Evolutionary conservation across 92 coral and sea anemone genomes (phyloP).

Genomic region (Desmophyllum pertusum): DNA sequence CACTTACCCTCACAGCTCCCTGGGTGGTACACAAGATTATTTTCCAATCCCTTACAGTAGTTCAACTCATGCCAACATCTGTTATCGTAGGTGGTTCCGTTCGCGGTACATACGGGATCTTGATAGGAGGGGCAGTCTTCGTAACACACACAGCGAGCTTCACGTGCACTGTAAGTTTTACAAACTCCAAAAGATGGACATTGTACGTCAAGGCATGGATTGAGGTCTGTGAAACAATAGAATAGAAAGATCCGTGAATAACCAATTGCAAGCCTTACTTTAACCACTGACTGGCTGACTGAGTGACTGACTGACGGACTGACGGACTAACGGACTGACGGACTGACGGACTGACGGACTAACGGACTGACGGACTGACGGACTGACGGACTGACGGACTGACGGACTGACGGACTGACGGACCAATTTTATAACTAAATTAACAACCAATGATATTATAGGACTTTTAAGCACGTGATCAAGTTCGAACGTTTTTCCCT

Average conservation of each 20-base stretch:
- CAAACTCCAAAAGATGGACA: not conserved
- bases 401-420: no score
- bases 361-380: no score
- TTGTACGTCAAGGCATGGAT: not conserved
- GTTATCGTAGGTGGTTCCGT: slow-evolving; percentile 9
- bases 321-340: no score
- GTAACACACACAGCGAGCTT: not conserved
- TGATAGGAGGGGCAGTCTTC: slow-evolving; percentile 8
- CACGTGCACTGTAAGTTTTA: not conserved
- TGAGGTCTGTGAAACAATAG: not conserved
- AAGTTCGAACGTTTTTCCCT: not conserved
- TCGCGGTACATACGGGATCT: slow-evolving; percentile 11
- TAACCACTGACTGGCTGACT: not conserved
- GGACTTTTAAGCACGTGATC: not conserved
- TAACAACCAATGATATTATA: not conserved
- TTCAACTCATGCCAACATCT: not conserved
- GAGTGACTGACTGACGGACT: no score
- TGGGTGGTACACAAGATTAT: slow-evolving; percentile 4
- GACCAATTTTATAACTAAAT: not conserved
- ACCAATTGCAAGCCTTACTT: not conserved
- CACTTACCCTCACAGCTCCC: slow-evolving; percentile 9
- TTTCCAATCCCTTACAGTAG: slow-evolving; percentile 4
- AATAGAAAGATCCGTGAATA: not conserved
- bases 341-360: no score
- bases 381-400: no score